Evolutionary conservation across 2,797 vertebrate species (phyloP).

Genomic region (Nyctibius grandis): DNA sequence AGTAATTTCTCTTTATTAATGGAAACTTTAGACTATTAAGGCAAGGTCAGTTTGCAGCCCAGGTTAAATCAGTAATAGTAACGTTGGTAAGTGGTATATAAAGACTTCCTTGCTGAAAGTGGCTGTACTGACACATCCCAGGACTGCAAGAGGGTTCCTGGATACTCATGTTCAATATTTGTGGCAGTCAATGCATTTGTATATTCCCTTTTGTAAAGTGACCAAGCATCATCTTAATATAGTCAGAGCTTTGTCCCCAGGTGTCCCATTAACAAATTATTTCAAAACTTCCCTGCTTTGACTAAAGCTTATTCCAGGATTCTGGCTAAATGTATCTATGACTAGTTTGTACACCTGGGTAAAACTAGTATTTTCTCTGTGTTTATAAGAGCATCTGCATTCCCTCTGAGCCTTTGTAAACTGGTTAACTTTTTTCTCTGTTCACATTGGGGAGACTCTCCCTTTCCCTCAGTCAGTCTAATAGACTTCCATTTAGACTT

Average conservation of each 20-base stretch:
- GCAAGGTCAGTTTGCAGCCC: neutral
- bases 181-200: neutral
- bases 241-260: neutral
- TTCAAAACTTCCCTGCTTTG: neutral
- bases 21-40: neutral
- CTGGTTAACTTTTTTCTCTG: neutral
- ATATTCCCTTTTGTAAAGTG: neutral
- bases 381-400: neutral
- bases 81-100: neutral
- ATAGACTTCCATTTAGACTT: neutral
- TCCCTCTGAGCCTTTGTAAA: neutral
- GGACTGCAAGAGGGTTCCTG: neutral
- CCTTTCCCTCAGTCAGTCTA: neutral
- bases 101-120: neutral
- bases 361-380: neutral
- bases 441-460: accelerated
- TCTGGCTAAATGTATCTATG: neutral
- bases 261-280: neutral
- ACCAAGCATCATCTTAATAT: neutral
- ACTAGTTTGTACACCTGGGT: neutral
- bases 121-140: neutral
- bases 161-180: neutral
- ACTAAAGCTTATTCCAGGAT: neutral
- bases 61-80: neutral
- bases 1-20: neutral